Conservation (phyloP, 2,888 invertebrate genomes). For the Orthosia incerta region DNA sequence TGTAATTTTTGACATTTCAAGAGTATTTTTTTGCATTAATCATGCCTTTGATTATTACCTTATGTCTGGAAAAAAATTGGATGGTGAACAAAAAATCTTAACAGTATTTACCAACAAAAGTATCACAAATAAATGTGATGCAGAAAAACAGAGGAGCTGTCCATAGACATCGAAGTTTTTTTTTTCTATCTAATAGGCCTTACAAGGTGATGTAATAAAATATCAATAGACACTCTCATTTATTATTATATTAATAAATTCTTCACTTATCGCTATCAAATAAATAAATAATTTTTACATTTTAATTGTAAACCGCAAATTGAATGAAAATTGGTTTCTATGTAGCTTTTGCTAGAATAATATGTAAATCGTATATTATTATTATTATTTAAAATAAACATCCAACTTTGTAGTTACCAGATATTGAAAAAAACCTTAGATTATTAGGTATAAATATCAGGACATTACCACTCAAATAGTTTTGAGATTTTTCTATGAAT, state of each 20-base stretch:
- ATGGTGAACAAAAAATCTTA: no score
- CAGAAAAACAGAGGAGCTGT: constrained; percentile 5
- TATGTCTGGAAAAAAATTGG: not conserved
- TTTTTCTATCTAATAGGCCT: constrained; percentile 56
- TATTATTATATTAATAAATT: constrained; percentile 70
- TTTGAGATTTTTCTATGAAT: constrained; percentile 34
- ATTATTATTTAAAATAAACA: constrained; percentile 20
- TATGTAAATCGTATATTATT: constrained; percentile 26
- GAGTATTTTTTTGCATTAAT: not conserved
- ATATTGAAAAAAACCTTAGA: not conserved
- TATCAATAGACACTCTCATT: constrained; percentile 61
- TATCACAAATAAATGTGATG: constrained; percentile 24
- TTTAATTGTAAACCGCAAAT: constrained; percentile 40
- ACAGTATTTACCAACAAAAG: not conserved
- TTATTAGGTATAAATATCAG: not conserved
- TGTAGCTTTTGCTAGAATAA: constrained; percentile 39
- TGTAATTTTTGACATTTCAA: not conserved
- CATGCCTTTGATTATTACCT: no score
- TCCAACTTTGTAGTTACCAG: constrained; percentile 25
- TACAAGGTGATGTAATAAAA: constrained; percentile 61
- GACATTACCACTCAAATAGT: constrained; percentile 7
- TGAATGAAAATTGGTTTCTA: constrained; percentile 34
- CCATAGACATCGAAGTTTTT: constrained; percentile 32
- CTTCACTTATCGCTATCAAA: constrained; percentile 65
- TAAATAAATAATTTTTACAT: constrained; percentile 64